Evolutionary conservation across 2,888 invertebrate genomes (phyloP), one percentile per base, ranked within the genome.

Genomic region (Tenthredo distinguenda): DNA sequence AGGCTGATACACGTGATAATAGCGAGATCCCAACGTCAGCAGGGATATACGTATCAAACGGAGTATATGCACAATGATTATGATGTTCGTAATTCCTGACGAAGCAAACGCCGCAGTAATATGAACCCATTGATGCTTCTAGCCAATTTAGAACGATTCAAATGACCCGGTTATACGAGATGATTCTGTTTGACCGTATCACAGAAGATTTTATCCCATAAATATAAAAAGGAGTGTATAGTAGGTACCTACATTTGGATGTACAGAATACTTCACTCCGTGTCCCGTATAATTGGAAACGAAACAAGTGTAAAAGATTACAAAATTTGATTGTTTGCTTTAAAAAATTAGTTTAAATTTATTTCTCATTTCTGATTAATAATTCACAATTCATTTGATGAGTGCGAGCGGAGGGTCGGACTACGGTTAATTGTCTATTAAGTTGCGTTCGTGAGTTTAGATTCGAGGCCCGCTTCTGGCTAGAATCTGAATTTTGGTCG

Each of bases 371-470:
- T 31, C 34, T 55, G 31, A 15, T 77, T 50, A 34, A 31, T 0
- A 50, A 77, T 50, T 55, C 0, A 47, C 34, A 31, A 50, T 77
- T 77, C 47, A 50, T 77, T 77, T 34, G 26, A 34, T 47, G 26
- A 77, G 18, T 77, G 50, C 15, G 34, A 18, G 34, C 10, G 34
- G 5, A 77, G 50, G 50, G 50, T 15, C 31, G 34, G 55, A 31
- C 31, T 50, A 34, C 50, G 77, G 55, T 50, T 55, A 77, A 74
- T 74, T 74, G 74, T 74, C 74, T 77, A n/a, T 47, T 31, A 77
- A 31, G 31, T 31, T 55, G 47, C 55, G 55, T 50, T 55, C 55
- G 77, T 50, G 77, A 74, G n/a, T 74, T 74, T 77, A n/a, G 50
- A 55, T 77, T 77, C 55, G 7, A n/a, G 9, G 18, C 50, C 31